A percentile compares a stretch with the other conserved stretches of the same genome.
Evolutionary conservation across 2,888 invertebrate species (phyloP).

Genomic region (Agrotis ipsilon): DNA sequence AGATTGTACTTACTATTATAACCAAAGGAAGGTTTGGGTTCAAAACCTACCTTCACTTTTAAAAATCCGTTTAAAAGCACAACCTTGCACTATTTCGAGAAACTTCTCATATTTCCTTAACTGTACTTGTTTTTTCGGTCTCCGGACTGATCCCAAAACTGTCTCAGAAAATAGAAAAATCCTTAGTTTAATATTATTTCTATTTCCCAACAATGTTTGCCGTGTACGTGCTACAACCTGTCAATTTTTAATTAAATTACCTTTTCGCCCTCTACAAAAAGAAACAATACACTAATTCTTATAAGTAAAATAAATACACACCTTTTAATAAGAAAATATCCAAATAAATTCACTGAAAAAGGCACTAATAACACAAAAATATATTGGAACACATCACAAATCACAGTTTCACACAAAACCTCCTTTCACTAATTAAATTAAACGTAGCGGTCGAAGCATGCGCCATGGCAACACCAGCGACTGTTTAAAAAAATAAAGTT

Average conservation of each 20-base stretch:
- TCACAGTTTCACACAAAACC: slow-evolving; percentile 82
- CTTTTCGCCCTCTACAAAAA: slow-evolving; percentile 20
- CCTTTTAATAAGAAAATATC: slow-evolving; percentile 71
- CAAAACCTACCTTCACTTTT: slow-evolving; percentile 29
- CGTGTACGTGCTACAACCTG: slow-evolving; percentile 50
- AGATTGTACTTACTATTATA: background rate
- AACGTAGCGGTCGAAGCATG: slow-evolving; percentile 79
- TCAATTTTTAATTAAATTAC: slow-evolving; percentile 63
- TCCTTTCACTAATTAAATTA: slow-evolving; percentile 88
- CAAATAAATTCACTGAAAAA: slow-evolving; percentile 71
- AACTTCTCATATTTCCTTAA: background rate
- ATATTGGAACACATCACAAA: slow-evolving; percentile 82
- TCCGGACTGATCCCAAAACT: background rate
- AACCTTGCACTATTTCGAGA: background rate
- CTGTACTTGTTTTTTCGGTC: no score
- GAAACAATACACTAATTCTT: background rate
- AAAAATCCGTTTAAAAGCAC: background rate
- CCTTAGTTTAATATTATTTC: slow-evolving; percentile 23
- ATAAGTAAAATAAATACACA: slow-evolving; percentile 63
- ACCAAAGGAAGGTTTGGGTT: no score
- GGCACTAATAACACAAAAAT: slow-evolving; percentile 64
- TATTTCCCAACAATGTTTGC: slow-evolving; percentile 37
- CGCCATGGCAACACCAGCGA: slow-evolving; percentile 81
- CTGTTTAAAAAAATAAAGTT: slow-evolving; percentile 64
- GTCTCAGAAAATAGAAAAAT: background rate